Conservation (phyloP, 1,140 invertebrate species). For the Thaumatotibia leucotreta region DNA sequence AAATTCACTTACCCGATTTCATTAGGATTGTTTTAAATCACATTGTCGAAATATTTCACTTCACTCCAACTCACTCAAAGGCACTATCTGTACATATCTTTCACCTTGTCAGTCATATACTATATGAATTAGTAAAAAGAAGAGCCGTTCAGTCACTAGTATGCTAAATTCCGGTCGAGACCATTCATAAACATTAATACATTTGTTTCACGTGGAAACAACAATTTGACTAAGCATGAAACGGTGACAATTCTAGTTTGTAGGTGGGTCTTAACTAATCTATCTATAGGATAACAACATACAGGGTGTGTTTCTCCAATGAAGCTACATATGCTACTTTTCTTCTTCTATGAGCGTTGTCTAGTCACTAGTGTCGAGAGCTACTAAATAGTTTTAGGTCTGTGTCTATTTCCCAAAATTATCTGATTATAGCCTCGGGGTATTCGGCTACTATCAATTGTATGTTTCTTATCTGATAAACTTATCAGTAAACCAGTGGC, state of each 20-base stretch:
- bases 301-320: too few relatives aligned
- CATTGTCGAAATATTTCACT: conserved; percentile 6
- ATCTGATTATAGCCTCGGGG: too few relatives aligned
- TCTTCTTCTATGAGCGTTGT: too few relatives aligned
- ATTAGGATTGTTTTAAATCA: neutral
- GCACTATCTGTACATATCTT: neutral
- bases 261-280: conserved; percentile 5
- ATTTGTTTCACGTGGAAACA: neutral
- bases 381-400: too few relatives aligned
- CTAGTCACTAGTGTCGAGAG: too few relatives aligned
- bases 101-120: neutral
- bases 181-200: neutral
- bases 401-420: too few relatives aligned
- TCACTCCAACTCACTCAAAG: neutral
- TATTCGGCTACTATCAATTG: too few relatives aligned
- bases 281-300: neutral
- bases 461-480: too few relatives aligned
- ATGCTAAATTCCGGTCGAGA: neutral
- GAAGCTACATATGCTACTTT: too few relatives aligned
- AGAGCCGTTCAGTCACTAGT: neutral
- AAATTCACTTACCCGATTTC: neutral
- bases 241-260: neutral
- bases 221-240: neutral
- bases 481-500: too few relatives aligned
- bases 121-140: neutral